Percentiles rank a stretch among this genome's conserved stretches.
Evolutionary conservation across 2,888 invertebrate genomes (phyloP).

Genomic region (Amblyteles armatorius): DNA sequence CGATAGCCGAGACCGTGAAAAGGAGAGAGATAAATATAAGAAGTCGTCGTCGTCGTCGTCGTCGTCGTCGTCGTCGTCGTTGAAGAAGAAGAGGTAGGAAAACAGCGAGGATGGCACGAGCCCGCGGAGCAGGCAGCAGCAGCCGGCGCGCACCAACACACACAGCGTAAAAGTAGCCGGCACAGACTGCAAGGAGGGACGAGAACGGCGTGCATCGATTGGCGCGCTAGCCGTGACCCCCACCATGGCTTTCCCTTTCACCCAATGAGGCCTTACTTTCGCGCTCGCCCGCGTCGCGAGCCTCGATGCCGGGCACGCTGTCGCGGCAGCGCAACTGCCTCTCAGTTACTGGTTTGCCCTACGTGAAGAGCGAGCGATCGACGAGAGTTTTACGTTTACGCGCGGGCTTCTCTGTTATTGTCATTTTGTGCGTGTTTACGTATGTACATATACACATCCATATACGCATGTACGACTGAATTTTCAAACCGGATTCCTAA

Average conservation of each 20-base stretch:
- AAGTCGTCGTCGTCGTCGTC: slow-evolving; percentile 27
- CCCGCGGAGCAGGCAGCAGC: slow-evolving; percentile 43
- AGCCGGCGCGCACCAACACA: slow-evolving; percentile 58
- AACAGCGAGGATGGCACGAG: slow-evolving; percentile 61
- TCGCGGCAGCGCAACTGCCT: slow-evolving; percentile 63
- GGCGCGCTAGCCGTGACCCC: slow-evolving; percentile 84
- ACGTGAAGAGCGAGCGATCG: slow-evolving; percentile 64
- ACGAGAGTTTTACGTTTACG: slow-evolving; percentile 63
- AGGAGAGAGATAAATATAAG: slow-evolving; percentile 61
- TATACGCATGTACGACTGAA: slow-evolving; percentile 43
- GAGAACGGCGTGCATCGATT: slow-evolving; percentile 83
- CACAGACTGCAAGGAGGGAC: slow-evolving; percentile 70
- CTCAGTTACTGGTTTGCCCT: slow-evolving; percentile 71
- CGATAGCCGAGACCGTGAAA: slow-evolving; percentile 26
- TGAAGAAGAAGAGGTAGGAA: slow-evolving; percentile 48
- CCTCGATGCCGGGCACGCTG: slow-evolving; percentile 74
- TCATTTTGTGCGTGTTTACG: slow-evolving; percentile 54
- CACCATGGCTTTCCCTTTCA: slow-evolving; percentile 85
- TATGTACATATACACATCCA: not conserved
- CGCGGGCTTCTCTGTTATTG: slow-evolving; percentile 66
- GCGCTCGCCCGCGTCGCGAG: slow-evolving; percentile 81
- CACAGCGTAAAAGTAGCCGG: slow-evolving; percentile 68
- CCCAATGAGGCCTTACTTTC: slow-evolving; percentile 85
- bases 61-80: too few species aligned
- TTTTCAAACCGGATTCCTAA: slow-evolving; percentile 4